phyloP scores from a whole-genome alignment of 2,113 vertebrate genomes.

The Athene cunicularia region DNA sequence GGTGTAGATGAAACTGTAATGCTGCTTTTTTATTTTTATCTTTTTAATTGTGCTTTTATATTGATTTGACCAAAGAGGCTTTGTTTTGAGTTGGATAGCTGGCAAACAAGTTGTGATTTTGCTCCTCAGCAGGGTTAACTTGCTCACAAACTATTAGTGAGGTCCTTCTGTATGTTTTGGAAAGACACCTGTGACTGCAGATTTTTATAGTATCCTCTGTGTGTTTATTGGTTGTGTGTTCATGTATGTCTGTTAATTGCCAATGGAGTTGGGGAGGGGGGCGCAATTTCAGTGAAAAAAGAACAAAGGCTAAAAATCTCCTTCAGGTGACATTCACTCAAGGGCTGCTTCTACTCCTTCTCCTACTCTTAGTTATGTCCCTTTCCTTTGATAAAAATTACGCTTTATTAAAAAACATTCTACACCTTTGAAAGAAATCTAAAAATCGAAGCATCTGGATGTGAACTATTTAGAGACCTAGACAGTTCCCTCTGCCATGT shows the following conservation, averaged over 20 bases:
- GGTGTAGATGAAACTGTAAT: not conserved
- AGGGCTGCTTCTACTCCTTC: not conserved
- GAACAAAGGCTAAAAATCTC: not conserved
- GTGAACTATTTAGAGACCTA: not conserved
- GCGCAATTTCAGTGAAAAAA: not conserved
- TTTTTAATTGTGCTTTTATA: not conserved
- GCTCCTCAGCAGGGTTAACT: not conserved
- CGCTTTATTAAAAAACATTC: not conserved
- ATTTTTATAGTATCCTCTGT: not conserved
- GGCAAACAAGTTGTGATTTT: not conserved
- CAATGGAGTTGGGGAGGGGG: not conserved
- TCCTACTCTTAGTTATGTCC: not conserved
- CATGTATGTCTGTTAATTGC: not conserved
- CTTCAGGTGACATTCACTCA: not conserved
- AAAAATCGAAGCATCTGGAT: not conserved
- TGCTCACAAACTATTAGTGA: not conserved
- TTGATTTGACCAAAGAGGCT: not conserved
- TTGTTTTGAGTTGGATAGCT: not conserved
- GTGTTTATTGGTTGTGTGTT: not conserved
- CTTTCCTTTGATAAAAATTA: not conserved
- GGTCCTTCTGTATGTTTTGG: not conserved
- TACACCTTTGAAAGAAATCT: not conserved
- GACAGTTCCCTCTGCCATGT: not conserved
- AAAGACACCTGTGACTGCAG: not conserved
- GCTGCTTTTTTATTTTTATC: not conserved